phyloP scores from a whole-genome alignment of 2,113 vertebrate species.

The Trichomycterus rosablanca region DNA sequence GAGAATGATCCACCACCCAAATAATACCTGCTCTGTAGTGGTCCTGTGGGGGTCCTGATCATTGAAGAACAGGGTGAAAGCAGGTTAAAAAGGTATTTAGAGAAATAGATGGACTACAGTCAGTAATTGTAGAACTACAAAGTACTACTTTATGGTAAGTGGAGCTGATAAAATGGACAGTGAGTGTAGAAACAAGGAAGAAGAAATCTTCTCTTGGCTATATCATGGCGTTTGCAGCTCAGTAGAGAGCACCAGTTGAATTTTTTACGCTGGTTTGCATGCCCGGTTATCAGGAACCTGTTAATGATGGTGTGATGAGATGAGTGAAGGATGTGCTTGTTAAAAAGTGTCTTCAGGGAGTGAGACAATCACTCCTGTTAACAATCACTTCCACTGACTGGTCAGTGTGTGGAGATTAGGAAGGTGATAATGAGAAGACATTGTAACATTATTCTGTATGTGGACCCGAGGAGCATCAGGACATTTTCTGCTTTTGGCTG shows the following conservation, averaged over 20 bases:
- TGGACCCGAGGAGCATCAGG: too few relatives aligned
- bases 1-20: too few relatives aligned
- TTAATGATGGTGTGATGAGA: constrained; percentile 33
- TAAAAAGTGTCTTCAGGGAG: constrained; percentile 33
- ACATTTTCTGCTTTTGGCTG: background rate
- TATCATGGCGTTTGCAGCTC: too few relatives aligned
- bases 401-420: constrained; percentile 16
- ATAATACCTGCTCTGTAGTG: too few relatives aligned
- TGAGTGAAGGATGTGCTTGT: constrained; percentile 17
- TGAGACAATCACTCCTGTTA: constrained; percentile 47
- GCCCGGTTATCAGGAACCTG: constrained; percentile 19
- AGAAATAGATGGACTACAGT: too few relatives aligned
- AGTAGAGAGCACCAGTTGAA: background rate
- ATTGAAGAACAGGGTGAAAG: background rate
- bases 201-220: background rate
- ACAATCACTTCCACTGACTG: constrained; percentile 42
- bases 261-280: constrained; percentile 15
- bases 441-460: background rate
- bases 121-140: too few relatives aligned
- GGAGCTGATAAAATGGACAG: too few relatives aligned
- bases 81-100: background rate
- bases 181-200: background rate
- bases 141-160: too few relatives aligned
- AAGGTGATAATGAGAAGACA: background rate
- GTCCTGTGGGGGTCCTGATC: too few relatives aligned